Conservation (phyloP, 37 sponge, comb jelly and placozoan genomes). For the Eunapius fragilis region DNA sequence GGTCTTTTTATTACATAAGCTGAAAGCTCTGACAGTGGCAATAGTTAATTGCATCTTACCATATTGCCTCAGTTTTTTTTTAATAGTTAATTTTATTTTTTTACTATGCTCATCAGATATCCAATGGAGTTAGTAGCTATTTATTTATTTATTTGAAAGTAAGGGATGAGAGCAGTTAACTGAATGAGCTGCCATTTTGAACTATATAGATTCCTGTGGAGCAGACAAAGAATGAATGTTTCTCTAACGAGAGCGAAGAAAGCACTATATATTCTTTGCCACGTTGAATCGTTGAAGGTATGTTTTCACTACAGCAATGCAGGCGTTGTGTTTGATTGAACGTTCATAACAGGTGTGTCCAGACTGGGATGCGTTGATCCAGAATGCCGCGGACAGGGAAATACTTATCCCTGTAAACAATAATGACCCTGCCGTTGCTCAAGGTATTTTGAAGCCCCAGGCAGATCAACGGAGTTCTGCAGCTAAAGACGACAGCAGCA, state of each 20-base stretch:
- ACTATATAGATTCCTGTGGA: constrained; percentile 41
- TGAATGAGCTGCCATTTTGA: too few species aligned
- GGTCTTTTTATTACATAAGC: too few species aligned
- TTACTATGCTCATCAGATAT: too few species aligned
- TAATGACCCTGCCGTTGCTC: neutral
- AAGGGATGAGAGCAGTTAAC: too few species aligned
- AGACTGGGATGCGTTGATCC: constrained; percentile 37
- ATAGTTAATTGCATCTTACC: too few species aligned
- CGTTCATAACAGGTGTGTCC: neutral
- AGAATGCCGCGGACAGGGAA: constrained; percentile 19
- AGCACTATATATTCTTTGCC: constrained; percentile 47
- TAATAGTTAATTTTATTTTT: too few species aligned
- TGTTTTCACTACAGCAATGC: neutral
- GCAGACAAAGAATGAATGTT: constrained; percentile 57
- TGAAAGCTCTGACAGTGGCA: too few species aligned
- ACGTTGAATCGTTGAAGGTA: constrained; percentile 50
- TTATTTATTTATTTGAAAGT: too few species aligned
- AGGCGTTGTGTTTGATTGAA: neutral
- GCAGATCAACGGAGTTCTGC: neutral
- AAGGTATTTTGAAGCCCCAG: neutral
- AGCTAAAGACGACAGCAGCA: neutral
- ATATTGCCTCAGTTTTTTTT: too few species aligned
- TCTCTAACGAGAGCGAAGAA: constrained; percentile 53
- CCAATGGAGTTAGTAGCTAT: too few species aligned
- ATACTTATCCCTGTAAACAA: neutral